Conservation (phyloP, 2,113 vertebrate genomes). For the Engraulis encrasicolus region DNA sequence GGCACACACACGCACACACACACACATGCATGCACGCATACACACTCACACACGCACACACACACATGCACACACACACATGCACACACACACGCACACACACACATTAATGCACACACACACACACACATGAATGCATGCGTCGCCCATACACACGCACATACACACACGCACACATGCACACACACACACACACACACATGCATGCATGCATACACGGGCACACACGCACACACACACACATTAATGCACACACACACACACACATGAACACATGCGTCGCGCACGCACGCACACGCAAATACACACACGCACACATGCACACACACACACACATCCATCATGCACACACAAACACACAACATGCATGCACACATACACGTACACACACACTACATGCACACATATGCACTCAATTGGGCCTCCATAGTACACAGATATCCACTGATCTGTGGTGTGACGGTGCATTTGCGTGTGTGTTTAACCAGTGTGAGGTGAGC, state of each 20-base stretch:
- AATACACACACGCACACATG: no score
- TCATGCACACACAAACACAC: not conserved
- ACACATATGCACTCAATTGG: no score
- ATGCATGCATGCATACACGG: no score
- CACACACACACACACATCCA: not conserved
- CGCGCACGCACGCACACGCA: no score
- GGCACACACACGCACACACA: constrained; percentile 1
- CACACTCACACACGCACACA: not conserved
- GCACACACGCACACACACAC: constrained; percentile 2
- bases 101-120: no score
- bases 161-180: not conserved
- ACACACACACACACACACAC: not conserved
- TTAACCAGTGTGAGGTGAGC: not conserved
- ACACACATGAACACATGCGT: no score
- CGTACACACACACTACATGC: no score
- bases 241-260: not conserved
- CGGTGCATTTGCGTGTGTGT: not conserved
- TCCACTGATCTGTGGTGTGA: no score
- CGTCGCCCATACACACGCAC: not conserved
- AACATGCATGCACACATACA: no score
- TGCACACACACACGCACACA: no score
- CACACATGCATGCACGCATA: not conserved
- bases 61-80: not conserved
- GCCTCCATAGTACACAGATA: no score
- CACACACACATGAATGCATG: not conserved